Percentiles rank a stretch among this genome's conserved stretches.
Conservation (phyloP, 1,140 invertebrate species). For the Cydia splendana region DNA sequence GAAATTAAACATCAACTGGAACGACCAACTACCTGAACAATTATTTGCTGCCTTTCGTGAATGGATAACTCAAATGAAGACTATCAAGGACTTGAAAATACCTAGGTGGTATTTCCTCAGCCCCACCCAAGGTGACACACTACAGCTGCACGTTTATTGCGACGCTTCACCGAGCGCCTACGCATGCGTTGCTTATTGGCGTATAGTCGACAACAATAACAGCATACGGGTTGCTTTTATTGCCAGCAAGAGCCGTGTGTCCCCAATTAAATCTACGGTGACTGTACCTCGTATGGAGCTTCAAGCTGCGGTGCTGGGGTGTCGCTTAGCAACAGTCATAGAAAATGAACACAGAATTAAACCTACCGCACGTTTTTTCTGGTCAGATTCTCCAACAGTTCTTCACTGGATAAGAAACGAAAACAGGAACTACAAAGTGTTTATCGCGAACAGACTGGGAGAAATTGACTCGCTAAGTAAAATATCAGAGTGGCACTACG, state of each 20-base stretch:
- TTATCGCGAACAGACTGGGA: slow-evolving; percentile 29
- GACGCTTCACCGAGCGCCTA: slow-evolving; percentile 38
- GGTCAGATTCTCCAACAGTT: slow-evolving; percentile 40
- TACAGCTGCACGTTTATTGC: slow-evolving; percentile 43
- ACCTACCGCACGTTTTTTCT: too few relatives aligned
- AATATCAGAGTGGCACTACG: slow-evolving; percentile 40
- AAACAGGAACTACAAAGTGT: too few relatives aligned
- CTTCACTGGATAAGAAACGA: slow-evolving; percentile 40
- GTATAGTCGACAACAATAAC: slow-evolving; percentile 33
- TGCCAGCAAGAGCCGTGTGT: too few relatives aligned
- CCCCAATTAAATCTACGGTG: too few relatives aligned
- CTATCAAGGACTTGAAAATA: neutral
- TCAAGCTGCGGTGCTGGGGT: too few relatives aligned
- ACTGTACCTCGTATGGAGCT: too few relatives aligned
- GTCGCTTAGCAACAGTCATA: too few relatives aligned
- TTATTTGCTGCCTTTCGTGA: neutral
- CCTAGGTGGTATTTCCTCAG: neutral
- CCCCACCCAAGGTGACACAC: neutral
- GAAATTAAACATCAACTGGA: too few relatives aligned
- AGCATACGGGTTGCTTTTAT: too few relatives aligned
- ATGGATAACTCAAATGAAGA: neutral
- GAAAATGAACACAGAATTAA: too few relatives aligned
- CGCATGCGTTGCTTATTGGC: slow-evolving; percentile 48
- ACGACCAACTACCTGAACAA: neutral
- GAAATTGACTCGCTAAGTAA: slow-evolving; percentile 41